Conservation (phyloP, 1,140 invertebrate species). For the Rhagoletis pomonella region DNA sequence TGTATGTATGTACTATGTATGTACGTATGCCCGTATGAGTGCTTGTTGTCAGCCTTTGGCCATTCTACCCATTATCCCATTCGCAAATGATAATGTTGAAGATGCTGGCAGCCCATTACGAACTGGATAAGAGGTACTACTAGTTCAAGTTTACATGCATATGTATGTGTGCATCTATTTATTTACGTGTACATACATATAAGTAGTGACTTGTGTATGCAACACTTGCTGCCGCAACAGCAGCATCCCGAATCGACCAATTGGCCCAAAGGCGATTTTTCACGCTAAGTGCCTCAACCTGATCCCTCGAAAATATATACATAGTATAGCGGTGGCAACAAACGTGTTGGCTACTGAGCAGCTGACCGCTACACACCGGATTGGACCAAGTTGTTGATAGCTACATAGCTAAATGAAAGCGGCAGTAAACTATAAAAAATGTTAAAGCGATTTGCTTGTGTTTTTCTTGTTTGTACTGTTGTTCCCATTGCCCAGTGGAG, state of each 20-base stretch:
- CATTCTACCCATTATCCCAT: too few relatives aligned
- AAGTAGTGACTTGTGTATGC: not conserved
- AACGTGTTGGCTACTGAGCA: not conserved
- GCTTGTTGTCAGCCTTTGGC: too few relatives aligned
- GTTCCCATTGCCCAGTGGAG: slow-evolving; percentile 14
- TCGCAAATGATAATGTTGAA: too few relatives aligned
- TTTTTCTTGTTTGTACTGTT: not conserved
- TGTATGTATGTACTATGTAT: too few relatives aligned
- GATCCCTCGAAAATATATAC: too few relatives aligned
- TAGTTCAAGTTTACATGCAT: too few relatives aligned
- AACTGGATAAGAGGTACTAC: too few relatives aligned
- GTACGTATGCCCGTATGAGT: too few relatives aligned
- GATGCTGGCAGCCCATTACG: too few relatives aligned
- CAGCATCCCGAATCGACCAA: not conserved
- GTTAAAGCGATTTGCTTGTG: not conserved
- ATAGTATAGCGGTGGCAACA: not conserved
- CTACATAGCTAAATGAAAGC: not conserved
- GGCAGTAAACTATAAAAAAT: not conserved
- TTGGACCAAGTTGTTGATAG: not conserved
- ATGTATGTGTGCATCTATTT: too few relatives aligned
- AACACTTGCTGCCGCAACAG: not conserved
- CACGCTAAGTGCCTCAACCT: not conserved
- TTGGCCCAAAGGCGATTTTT: not conserved
- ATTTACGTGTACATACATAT: too few relatives aligned
- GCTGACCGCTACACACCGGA: not conserved